Evolutionary conservation across 2,113 vertebrate genomes (phyloP).

Genomic region (Ciconia maguari): DNA sequence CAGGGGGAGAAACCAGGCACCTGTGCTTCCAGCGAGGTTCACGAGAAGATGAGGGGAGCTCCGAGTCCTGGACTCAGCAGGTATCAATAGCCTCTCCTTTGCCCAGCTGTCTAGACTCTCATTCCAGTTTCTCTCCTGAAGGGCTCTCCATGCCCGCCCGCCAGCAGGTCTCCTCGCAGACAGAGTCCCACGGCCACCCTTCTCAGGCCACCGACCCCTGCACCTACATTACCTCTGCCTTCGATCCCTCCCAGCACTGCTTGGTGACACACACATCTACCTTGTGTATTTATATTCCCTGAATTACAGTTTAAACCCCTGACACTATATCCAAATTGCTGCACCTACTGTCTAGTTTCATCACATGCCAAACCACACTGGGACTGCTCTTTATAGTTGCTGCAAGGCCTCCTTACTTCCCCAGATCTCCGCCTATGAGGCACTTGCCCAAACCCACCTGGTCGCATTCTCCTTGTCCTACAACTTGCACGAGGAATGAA

Average conservation of each 20-base stretch:
- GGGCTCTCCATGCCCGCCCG: neutral
- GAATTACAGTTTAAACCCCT: neutral
- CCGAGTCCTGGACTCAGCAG: rapidly evolving
- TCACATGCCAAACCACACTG: neutral
- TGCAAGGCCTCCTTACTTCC: neutral
- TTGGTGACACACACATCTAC: neutral
- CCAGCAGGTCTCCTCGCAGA: neutral
- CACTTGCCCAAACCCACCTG: neutral
- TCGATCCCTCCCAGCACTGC: rapidly evolving
- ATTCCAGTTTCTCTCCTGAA: neutral
- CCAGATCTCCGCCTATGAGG: neutral
- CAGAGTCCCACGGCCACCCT: rapidly evolving
- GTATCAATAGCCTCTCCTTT: neutral
- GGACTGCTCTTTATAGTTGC: neutral
- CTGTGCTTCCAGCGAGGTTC: neutral
- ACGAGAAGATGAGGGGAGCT: rapidly evolving
- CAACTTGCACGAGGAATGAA: neutral
- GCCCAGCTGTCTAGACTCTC: neutral
- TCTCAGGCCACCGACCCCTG: neutral
- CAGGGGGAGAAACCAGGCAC: neutral
- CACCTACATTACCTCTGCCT: neutral
- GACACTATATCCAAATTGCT: neutral
- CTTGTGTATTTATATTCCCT: rapidly evolving
- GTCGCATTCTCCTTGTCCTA: neutral
- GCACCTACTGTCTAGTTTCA: neutral